A percentile compares a stretch with the other conserved stretches of the same genome.
Conservation (phyloP, 1,140 invertebrate genomes). For the Hestina assimilis region DNA sequence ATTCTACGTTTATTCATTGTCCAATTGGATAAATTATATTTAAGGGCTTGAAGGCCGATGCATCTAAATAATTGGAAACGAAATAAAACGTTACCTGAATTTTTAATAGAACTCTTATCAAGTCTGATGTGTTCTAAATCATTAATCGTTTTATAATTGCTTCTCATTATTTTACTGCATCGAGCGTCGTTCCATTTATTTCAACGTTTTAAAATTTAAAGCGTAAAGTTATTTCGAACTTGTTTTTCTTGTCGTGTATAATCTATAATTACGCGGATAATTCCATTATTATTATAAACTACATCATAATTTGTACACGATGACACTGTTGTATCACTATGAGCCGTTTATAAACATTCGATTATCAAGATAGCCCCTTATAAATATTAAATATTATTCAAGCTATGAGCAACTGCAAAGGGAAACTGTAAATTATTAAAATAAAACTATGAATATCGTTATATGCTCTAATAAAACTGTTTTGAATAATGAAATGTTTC, state of each 20-base stretch:
- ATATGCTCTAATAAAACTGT: slow-evolving; percentile 52
- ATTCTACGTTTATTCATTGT: not conserved
- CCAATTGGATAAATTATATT: no score
- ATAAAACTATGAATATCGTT: slow-evolving; percentile 55
- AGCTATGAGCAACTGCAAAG: slow-evolving; percentile 27
- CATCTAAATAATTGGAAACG: no score
- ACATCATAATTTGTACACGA: slow-evolving; percentile 28
- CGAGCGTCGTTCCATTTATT: not conserved
- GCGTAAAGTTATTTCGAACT: slow-evolving; percentile 8
- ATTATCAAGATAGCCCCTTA: slow-evolving; percentile 32
- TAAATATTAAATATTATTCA: slow-evolving; percentile 39
- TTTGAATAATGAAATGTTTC: slow-evolving; percentile 64
- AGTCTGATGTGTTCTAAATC: not conserved
- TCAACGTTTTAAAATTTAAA: not conserved
- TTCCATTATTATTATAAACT: slow-evolving; percentile 21
- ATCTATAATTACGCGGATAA: slow-evolving; percentile 30
- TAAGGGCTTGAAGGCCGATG: no score
- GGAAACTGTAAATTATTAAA: slow-evolving; percentile 42
- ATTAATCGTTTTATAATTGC: slow-evolving; percentile 5
- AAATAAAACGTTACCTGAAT: no score
- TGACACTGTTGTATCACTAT: slow-evolving; percentile 24
- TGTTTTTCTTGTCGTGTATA: slow-evolving; percentile 15
- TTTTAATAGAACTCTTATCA: not conserved
- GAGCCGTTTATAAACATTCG: slow-evolving; percentile 36
- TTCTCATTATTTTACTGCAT: slow-evolving; percentile 5